These are phyloP conservation scores for Ricordea florida DNA, from an alignment of 92 coral and sea anemone species.

Conservation along the genomic window DNA sequence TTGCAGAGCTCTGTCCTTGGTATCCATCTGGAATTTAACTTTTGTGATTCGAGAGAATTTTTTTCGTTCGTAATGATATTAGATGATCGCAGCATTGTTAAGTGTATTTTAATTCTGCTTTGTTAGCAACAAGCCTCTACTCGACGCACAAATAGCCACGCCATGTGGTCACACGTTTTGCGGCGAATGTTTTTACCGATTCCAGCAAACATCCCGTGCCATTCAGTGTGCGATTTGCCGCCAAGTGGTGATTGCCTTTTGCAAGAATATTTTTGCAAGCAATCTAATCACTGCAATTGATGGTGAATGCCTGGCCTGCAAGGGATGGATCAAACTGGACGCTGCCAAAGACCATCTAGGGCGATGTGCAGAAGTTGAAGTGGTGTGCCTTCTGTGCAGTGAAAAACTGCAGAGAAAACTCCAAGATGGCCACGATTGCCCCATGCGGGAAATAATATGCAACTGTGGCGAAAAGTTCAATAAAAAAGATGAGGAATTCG, in stretches of 20 bases:
- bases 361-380: background rate
- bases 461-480: background rate
- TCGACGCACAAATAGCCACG: background rate
- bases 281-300: background rate
- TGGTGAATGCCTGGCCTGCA: background rate
- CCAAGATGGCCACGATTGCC: background rate
- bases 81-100: no score
- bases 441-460: background rate
- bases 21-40: no score
- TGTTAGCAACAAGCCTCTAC: background rate
- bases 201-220: background rate
- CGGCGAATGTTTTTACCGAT: background rate
- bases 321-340: background rate
- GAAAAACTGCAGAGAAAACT: background rate
- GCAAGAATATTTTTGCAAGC: background rate
- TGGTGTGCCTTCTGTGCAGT: background rate
- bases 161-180: background rate
- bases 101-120: no score
- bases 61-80: no score
- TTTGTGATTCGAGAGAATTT: no score
- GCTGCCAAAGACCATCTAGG: background rate
- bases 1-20: no score
- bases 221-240: background rate
- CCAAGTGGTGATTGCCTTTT: background rate
- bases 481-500: background rate